These are phyloP conservation scores for Channa maculata DNA, from an alignment of 2,113 vertebrate genomes.

Conservation along the genomic window DNA sequence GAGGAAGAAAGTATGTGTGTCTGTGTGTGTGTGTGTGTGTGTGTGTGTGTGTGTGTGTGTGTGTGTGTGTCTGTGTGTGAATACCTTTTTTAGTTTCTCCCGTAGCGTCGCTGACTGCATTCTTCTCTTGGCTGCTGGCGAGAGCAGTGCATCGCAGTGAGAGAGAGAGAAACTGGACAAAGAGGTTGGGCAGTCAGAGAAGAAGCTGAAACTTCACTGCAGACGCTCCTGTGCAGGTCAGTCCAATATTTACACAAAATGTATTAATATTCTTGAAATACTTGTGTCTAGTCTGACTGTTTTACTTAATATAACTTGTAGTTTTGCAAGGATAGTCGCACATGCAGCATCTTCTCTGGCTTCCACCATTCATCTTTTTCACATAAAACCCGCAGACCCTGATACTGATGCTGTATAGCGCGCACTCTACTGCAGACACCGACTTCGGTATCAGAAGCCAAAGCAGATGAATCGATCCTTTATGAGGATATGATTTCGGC, in stretches of 20 bases:
- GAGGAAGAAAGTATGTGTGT: constrained; percentile 23
- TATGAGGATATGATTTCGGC: not conserved
- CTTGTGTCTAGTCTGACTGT: no score
- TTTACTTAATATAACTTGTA: not conserved
- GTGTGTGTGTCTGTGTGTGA: constrained; percentile 20
- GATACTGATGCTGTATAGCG: constrained; percentile 1
- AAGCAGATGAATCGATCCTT: not conserved
- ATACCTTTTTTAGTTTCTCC: constrained; percentile 65
- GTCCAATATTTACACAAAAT: constrained; percentile 9
- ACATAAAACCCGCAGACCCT: not conserved
- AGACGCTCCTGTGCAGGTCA: constrained; percentile 60
- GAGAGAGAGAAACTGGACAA: constrained; percentile 14
- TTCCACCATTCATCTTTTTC: constrained; percentile 24
- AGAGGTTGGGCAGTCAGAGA: constrained; percentile 12
- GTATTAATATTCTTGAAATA: not conserved
- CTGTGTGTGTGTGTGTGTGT: not conserved
- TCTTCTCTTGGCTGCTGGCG: constrained; percentile 59
- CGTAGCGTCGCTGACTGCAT: constrained; percentile 61
- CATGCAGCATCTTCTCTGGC: not conserved
- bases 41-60: constrained; percentile 6
- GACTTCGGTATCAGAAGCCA: not conserved
- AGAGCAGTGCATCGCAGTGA: constrained; percentile 23
- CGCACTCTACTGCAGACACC: not conserved
- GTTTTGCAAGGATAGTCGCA: not conserved
- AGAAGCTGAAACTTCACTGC: constrained; percentile 60